Base-by-base conservation (phyloP, 2,797 vertebrate species). In the Sebastes alutus region DNA sequence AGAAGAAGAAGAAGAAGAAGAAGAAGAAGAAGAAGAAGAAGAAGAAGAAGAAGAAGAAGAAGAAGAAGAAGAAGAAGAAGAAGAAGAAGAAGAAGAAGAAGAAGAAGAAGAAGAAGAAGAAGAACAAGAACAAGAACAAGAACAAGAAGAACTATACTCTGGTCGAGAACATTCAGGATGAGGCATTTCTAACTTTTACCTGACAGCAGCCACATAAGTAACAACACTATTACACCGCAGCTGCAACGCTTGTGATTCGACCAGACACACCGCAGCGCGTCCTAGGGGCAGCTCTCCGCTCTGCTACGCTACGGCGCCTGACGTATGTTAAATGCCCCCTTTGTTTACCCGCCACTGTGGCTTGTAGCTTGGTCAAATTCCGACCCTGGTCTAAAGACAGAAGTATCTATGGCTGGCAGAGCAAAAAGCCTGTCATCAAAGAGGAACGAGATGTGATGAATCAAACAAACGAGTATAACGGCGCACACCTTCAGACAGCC, bases 21-120 rank as follows among this genome's bases (percentile, higher is more conserved):
- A 32, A 3, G 32, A 10, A 0, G 32, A 32, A 3, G 8, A 32
- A 0, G 8, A 32, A n/a, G n/a, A n/a, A n/a, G n/a, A n/a, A n/a
- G 30, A 33, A 33, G 32, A 33, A 0, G 32, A 33, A 33, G 9
- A 33, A 1, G 32, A 32, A 33, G 32, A 33, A 0, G 25, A 25
- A 23, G 54, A 30, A 0, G 27, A 29, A 29, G 5, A 29, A 1
- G 27, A 29, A 29, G 5, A 29, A 1, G 27, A 29, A 29, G 33
- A 30, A 8, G 1, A 30, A 0, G 29, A 30, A 1, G 32, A 33
- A 33, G 32, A 33, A 0, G 32, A 33, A 10, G 32, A 33, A 0
- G 32, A 33, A 10, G 32, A 33, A 0, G 32, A 33, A 4, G 32
- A 10, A 0, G 32, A 33, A 4, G 9, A 33, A 0, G 9, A 33